Conservation (phyloP, 2,888 invertebrate genomes). For the Eupithecia vulgata region DNA sequence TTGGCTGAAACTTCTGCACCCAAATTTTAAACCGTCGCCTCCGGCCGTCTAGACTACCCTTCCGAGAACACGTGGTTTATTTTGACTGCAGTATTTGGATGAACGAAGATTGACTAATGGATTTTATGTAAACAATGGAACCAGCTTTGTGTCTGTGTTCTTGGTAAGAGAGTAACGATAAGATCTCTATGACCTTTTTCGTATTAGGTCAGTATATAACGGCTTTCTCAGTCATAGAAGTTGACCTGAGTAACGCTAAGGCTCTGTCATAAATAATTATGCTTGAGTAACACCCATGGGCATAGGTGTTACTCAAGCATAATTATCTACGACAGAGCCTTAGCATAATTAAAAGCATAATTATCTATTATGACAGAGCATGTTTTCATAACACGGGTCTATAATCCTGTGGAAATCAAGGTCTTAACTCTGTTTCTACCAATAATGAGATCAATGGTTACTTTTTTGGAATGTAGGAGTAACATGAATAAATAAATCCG, state of each 20-base stretch:
- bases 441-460: not conserved
- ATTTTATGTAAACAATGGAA: slow-evolving; percentile 23
- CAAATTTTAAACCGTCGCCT: slow-evolving; percentile 5
- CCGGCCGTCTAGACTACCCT: slow-evolving; percentile 16
- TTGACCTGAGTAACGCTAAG: too few species aligned
- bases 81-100: slow-evolving; percentile 16
- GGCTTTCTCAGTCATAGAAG: too few species aligned
- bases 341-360: too few species aligned
- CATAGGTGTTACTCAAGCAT: too few species aligned
- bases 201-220: too few species aligned
- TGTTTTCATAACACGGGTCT: not conserved
- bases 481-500: too few species aligned
- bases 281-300: too few species aligned
- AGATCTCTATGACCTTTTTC: not conserved
- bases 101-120: slow-evolving; percentile 18
- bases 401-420: not conserved
- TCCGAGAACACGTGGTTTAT: slow-evolving; percentile 27
- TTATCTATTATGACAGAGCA: not conserved
- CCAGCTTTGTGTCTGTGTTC: not conserved
- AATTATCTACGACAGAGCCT: not conserved
- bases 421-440: not conserved
- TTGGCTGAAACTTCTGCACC: not conserved
- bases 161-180: not conserved
- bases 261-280: too few species aligned
- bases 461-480: too few species aligned